A percentile compares a stretch with the other conserved stretches of the same genome.
These are phyloP conservation scores for Odontamblyopus rebecca DNA, from an alignment of 2,797 vertebrate genomes.

Conservation along the genomic window DNA sequence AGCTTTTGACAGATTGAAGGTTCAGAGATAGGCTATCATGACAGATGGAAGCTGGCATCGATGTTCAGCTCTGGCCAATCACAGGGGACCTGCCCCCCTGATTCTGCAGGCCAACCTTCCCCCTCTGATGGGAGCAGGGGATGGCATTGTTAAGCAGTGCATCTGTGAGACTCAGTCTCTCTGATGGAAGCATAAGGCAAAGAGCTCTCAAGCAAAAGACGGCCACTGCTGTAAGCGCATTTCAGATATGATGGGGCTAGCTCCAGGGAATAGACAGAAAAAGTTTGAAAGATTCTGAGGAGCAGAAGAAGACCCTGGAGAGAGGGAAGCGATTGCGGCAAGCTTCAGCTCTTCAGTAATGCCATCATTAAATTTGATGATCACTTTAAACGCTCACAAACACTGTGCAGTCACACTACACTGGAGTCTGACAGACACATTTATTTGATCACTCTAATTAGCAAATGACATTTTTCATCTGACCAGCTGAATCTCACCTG, in stretches of 20 bases:
- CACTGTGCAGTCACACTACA: conserved; percentile 54
- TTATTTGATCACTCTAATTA: conserved; percentile 60
- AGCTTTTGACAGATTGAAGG: conserved; percentile 99
- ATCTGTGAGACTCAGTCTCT: conserved; percentile 99
- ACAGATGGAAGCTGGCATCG: conserved; percentile 99
- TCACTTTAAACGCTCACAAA: conserved; percentile 70
- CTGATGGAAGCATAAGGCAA: conserved; percentile 99
- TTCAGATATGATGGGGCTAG: conserved; percentile 93
- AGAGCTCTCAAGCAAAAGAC: conserved; percentile 97
- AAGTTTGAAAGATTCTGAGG: conserved; percentile 95
- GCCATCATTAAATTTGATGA: conserved; percentile 78
- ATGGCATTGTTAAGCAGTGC: conserved; percentile 99
- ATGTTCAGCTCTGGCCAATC: conserved; percentile 99
- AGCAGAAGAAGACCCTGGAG: conserved; percentile 83
- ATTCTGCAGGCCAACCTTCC: conserved; percentile 98
- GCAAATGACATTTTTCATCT: conserved; percentile 58
- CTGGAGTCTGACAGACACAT: conserved; percentile 52
- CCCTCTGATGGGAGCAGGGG: conserved; percentile 98
- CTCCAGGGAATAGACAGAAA: conserved; percentile 88
- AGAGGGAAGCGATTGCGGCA: conserved; percentile 60
- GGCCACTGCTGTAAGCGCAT: conserved; percentile 97
- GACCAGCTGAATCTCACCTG: conserved; percentile 66
- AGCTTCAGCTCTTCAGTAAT: conserved; percentile 71
- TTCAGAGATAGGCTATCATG: conserved; percentile 99
- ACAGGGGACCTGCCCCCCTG: conserved; percentile 99